Percentiles rank a stretch among this genome's conserved stretches.
Evolutionary conservation across 2,888 invertebrate species (phyloP).

Genomic region (Seladonia tumulorum): DNA sequence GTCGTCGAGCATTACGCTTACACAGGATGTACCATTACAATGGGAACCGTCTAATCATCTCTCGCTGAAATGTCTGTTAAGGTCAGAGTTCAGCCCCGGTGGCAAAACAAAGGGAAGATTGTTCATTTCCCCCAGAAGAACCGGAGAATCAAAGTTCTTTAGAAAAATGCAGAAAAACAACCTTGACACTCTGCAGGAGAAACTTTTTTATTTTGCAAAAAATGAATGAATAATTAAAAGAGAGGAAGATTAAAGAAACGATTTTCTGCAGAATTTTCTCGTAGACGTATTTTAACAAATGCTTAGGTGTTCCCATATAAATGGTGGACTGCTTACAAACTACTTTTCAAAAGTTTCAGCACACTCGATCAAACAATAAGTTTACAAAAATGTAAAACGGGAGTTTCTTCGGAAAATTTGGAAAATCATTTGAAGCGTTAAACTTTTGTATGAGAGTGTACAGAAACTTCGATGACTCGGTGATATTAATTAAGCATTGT

Average conservation of each 20-base stretch:
- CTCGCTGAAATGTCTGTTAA: neutral
- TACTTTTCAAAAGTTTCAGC: neutral
- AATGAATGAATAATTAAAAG: neutral
- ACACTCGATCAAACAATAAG: neutral
- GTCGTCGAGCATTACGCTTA: conserved; percentile 39
- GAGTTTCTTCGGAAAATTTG: neutral
- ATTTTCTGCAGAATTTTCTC: no score
- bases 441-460: neutral
- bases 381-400: neutral
- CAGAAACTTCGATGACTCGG: neutral
- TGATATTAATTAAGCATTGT: neutral
- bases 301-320: neutral
- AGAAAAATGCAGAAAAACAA: neutral
- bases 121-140: neutral
- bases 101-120: neutral
- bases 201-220: no score
- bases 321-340: neutral
- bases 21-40: neutral
- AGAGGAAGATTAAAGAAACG: neutral
- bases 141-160: neutral
- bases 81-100: neutral
- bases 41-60: neutral
- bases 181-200: neutral
- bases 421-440: neutral
- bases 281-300: neutral